These are phyloP conservation scores for Pandion haliaetus DNA, from an alignment of 2,113 vertebrate species.

Conservation along the genomic window DNA sequence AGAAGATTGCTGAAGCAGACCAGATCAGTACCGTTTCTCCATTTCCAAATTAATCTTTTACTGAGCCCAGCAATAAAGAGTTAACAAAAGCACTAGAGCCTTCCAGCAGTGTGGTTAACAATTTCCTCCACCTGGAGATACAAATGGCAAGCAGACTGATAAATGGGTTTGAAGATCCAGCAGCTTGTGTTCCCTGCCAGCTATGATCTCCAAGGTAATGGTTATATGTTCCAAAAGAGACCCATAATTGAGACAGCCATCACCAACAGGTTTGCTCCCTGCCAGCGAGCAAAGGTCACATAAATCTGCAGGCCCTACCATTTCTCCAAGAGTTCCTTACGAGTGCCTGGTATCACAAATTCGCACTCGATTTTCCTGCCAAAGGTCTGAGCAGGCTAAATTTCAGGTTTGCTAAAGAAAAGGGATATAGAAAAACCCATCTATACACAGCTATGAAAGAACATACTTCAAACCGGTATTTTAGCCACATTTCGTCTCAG, in stretches of 20 bases:
- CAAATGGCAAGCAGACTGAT: background rate
- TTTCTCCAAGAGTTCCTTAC: background rate
- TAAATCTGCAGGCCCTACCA: background rate
- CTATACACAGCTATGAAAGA: too few species aligned
- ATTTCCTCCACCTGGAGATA: background rate
- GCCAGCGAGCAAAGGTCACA: background rate
- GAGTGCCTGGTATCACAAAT: background rate
- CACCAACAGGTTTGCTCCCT: background rate
- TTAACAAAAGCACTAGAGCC: background rate
- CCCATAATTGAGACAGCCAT: background rate
- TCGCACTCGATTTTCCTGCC: fast-evolving
- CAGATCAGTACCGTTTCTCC: background rate
- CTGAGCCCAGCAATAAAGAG: background rate
- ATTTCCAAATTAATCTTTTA: background rate
- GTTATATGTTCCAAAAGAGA: background rate
- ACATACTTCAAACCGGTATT: fast-evolving
- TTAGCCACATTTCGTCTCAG: fast-evolving
- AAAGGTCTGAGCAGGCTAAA: background rate
- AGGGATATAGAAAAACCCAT: background rate
- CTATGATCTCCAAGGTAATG: background rate
- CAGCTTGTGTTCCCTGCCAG: background rate
- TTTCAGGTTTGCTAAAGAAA: too few species aligned
- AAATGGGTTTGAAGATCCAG: background rate
- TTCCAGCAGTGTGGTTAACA: background rate
- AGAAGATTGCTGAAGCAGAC: background rate